phyloP scores from a whole-genome alignment of 2,797 vertebrate species.

The Orientallactaga sibirica region DNA sequence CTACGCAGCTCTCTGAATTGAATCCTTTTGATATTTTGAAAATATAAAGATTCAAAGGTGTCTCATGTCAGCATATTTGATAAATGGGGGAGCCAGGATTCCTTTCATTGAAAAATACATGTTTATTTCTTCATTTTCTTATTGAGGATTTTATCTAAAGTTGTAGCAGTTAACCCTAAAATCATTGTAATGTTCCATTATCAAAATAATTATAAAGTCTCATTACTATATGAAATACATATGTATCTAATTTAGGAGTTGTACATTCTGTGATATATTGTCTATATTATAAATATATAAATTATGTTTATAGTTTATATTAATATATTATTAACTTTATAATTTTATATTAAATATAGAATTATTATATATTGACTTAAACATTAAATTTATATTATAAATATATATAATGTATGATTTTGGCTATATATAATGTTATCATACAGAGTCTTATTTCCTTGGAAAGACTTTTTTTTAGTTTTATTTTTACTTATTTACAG shows the following conservation, averaged over 20 bases:
- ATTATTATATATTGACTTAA: no score
- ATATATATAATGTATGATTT: background rate
- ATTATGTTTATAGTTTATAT: no score
- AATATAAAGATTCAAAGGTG: constrained; percentile 6
- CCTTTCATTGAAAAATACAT: constrained; percentile 13
- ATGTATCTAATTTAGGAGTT: background rate
- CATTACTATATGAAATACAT: constrained; percentile 26
- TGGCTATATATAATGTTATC: background rate
- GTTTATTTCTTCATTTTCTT: background rate
- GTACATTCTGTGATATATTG: background rate
- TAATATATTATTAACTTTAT: no score
- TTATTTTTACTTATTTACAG: no score
- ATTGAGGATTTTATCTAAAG: constrained; percentile 22
- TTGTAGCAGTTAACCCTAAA: constrained; percentile 22
- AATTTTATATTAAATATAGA: no score
- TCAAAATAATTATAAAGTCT: background rate
- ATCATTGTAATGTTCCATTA: no score
- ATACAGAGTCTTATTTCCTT: background rate
- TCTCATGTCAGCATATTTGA: background rate
- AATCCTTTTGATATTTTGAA: constrained; percentile 35
- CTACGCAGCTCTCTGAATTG: background rate
- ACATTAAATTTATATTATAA: no score
- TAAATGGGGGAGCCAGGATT: background rate
- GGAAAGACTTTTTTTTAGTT: background rate
- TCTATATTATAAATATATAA: no score